These are phyloP conservation scores for Trochalopteron elliotii DNA, from an alignment of 2,113 vertebrate species.

Conservation along the genomic window DNA sequence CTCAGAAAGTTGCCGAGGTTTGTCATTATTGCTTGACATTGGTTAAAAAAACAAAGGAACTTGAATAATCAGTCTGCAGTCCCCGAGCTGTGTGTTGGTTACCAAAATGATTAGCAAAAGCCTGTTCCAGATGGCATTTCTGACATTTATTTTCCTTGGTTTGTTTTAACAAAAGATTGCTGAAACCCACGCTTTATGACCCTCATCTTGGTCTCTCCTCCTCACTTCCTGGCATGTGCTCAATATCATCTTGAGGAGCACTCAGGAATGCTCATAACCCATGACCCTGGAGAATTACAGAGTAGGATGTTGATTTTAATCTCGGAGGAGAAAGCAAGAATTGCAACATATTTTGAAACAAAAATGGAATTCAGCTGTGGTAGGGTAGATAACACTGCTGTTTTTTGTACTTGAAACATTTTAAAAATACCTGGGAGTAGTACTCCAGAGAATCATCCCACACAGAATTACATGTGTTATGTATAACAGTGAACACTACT, in stretches of 20 bases:
- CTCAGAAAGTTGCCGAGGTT: not conserved
- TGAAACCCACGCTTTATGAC: not conserved
- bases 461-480: not conserved
- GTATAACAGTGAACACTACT: not conserved
- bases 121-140: not conserved
- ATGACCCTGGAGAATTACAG: not conserved
- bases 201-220: conserved; percentile 1
- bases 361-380: not conserved
- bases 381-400: not conserved
- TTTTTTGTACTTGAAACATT: not conserved
- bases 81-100: not conserved
- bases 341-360: conserved; percentile 23
- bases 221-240: conserved; percentile 16
- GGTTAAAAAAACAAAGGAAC: not conserved
- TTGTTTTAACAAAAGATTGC: conserved; percentile 50
- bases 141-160: conserved; percentile 17
- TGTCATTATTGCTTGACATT: not conserved
- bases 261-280: conserved; percentile 34
- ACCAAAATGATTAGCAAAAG: not conserved
- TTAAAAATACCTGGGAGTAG: not conserved
- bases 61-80: not conserved
- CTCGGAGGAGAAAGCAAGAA: not conserved
- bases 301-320: conserved; percentile 32
- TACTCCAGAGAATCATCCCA: not conserved
- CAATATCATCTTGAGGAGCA: conserved; percentile 31